Conservation (phyloP, 2,888 invertebrate species). For the Scelioninae gen. 1 region DNA sequence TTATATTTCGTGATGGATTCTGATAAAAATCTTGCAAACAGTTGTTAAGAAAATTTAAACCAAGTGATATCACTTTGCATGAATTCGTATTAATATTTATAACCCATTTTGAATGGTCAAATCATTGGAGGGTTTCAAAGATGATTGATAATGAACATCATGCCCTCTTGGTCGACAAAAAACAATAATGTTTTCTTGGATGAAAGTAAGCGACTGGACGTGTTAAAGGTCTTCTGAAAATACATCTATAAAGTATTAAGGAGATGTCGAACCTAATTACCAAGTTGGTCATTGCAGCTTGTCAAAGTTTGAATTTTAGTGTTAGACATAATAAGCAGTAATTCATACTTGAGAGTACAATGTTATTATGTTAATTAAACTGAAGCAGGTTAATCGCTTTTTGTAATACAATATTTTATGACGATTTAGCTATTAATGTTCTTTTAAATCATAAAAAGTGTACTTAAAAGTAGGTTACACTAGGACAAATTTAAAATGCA, state of each 20-base stretch:
- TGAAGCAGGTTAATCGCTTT: too few relatives aligned
- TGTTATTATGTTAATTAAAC: too few relatives aligned
- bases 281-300: background rate
- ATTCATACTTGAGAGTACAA: too few relatives aligned
- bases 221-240: background rate
- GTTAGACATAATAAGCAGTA: too few relatives aligned
- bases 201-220: background rate
- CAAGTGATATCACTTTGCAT: conserved; percentile 13
- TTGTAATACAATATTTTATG: too few relatives aligned
- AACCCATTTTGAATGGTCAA: background rate
- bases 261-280: background rate
- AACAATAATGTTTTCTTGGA: background rate
- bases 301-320: too few relatives aligned
- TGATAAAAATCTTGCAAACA: conserved; percentile 14
- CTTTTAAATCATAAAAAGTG: too few relatives aligned
- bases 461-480: too few relatives aligned
- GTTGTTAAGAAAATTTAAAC: conserved; percentile 26
- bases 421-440: too few relatives aligned
- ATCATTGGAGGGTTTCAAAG: background rate
- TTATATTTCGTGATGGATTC: conserved; percentile 10
- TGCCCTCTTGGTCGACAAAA: background rate
- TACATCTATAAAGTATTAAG: background rate
- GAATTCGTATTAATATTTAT: conserved; percentile 11
- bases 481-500: too few relatives aligned
- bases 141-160: background rate